phyloP scores from a whole-genome alignment of 2,797 vertebrate genomes.

The Triplophysa yarkandensis region DNA sequence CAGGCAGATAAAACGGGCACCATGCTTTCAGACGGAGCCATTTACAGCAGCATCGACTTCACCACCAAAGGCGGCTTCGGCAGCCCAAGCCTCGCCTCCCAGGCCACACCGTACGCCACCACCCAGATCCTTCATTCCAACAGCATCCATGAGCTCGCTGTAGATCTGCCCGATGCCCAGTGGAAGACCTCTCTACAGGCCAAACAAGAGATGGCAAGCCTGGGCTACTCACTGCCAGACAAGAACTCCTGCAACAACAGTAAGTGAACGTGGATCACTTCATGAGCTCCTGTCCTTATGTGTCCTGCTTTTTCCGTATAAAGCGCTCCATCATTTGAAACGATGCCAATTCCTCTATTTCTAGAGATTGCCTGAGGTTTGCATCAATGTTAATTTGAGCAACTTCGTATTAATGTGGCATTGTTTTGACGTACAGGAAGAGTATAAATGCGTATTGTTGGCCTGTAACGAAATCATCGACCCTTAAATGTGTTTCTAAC shows the following conservation, averaged over 20 bases:
- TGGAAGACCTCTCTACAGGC: constrained; percentile 96
- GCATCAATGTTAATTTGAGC: constrained; percentile 24
- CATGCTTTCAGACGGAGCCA: constrained; percentile 97
- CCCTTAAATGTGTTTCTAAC: constrained; percentile 44
- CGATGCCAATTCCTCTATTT: constrained; percentile 47
- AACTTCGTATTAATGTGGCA: constrained; percentile 54
- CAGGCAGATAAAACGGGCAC: constrained; percentile 94
- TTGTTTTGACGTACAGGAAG: constrained; percentile 53
- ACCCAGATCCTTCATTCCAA: constrained; percentile 96
- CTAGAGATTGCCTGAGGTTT: constrained; percentile 43
- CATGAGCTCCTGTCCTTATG: constrained; percentile 7
- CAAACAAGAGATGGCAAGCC: constrained; percentile 92
- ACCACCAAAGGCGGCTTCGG: constrained; percentile 95
- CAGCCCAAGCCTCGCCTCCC: constrained; percentile 90
- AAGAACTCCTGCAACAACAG: constrained; percentile 98
- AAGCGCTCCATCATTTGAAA: constrained; percentile 47
- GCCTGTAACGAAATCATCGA: constrained; percentile 54
- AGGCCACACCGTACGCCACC: constrained; percentile 95
- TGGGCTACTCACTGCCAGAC: constrained; percentile 94
- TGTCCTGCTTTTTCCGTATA: constrained; percentile 24
- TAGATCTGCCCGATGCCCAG: constrained; percentile 93
- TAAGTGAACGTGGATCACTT: constrained; percentile 67
- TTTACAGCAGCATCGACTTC: constrained; percentile 99
- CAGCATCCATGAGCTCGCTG: constrained; percentile 96
- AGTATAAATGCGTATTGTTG: constrained; percentile 45